Conservation (phyloP, 2,113 vertebrate species). For the Varanus salvator region DNA sequence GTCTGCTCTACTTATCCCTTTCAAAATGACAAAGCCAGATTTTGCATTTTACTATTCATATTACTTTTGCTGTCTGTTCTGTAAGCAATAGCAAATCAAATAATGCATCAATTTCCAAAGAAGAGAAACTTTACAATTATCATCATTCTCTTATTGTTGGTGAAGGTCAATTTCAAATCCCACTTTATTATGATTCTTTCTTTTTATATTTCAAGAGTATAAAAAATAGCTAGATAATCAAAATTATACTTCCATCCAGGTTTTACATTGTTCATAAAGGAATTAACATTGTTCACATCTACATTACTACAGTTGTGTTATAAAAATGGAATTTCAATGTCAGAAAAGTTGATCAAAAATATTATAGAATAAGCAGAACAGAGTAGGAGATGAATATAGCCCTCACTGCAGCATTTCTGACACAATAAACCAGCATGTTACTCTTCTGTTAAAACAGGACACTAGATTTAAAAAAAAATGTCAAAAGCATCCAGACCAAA, state of each 20-base stretch:
- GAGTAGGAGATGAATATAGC: not conserved
- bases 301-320: slow-evolving; percentile 8
- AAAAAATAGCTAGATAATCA: not conserved
- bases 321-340: not conserved
- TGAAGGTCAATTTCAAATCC: slow-evolving; percentile 48
- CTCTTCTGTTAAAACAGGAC: not conserved
- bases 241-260: slow-evolving; percentile 25
- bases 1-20: not conserved
- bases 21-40: not conserved
- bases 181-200: slow-evolving; percentile 35
- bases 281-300: not conserved
- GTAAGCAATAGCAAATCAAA: slow-evolving; percentile 39
- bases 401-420: not conserved
- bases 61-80: slow-evolving; percentile 28
- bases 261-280: slow-evolving; percentile 1
- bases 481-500: not conserved
- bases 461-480: not conserved
- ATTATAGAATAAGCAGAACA: not conserved
- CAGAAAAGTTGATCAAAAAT: slow-evolving; percentile 29
- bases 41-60: slow-evolving; percentile 16
- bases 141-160: slow-evolving; percentile 8
- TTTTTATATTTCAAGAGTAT: slow-evolving; percentile 18
- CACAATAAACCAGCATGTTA: accelerated
- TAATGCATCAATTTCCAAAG: not conserved
- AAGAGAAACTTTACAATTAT: slow-evolving; percentile 19